Percentiles rank a stretch among this genome's conserved stretches.
Conservation (phyloP, 2,888 invertebrate genomes). For the Galeruca laticollis region DNA sequence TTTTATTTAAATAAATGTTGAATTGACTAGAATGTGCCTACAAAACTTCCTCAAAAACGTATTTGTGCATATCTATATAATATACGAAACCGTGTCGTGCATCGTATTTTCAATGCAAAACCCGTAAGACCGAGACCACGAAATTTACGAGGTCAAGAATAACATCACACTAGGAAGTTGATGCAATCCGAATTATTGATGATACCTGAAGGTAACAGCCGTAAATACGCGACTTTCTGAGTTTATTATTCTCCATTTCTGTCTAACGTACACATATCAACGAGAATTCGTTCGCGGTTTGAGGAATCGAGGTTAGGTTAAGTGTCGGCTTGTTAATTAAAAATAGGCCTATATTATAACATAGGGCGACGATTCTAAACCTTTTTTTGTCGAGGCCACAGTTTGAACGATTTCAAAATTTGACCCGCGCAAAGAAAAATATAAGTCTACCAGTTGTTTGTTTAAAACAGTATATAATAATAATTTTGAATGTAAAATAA, state of each 20-base stretch:
- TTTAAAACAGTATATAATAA: no score
- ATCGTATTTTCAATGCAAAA: conserved; percentile 36
- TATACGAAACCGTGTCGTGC: conserved; percentile 25
- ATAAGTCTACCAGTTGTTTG: no score
- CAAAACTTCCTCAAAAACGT: no score
- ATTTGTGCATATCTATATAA: no score
- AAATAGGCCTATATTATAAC: background rate
- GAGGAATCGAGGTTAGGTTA: background rate
- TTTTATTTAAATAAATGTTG: no score
- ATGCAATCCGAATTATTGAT: conserved; percentile 39
- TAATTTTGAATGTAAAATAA: no score
- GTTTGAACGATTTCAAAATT: no score
- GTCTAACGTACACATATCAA: background rate
- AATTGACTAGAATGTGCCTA: no score
- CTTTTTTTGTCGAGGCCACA: no score
- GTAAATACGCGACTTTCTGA: conserved; percentile 16
- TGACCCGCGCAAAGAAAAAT: no score
- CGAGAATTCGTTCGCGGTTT: background rate
- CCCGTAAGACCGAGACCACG: conserved; percentile 24
- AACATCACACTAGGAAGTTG: conserved; percentile 41
- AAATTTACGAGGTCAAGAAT: conserved; percentile 44
- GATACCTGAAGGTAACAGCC: conserved; percentile 32
- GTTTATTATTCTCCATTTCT: background rate
- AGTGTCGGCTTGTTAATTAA: conserved; percentile 3
- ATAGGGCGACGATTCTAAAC: no score